These are phyloP conservation scores for Melanerpes aurifrons DNA, from an alignment of 2,113 vertebrate species.

Conservation along the genomic window DNA sequence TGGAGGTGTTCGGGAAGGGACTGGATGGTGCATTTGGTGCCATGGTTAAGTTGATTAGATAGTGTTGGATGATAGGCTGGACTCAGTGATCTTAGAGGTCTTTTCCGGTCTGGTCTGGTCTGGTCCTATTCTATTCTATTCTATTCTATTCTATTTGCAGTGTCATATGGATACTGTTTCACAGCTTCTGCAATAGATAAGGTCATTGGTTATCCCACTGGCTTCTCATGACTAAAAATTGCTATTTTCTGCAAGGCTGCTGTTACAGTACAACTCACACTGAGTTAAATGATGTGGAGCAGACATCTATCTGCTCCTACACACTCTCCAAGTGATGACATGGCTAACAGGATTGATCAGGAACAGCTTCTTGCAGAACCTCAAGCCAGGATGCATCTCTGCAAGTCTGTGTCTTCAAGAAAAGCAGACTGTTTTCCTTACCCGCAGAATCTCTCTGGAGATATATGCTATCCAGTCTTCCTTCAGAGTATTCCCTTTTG, in stretches of 20 bases:
- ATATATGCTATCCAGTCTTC: conserved; percentile 99
- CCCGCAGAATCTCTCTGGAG: conserved; percentile 94
- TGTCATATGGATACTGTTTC: background rate
- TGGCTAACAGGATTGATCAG: conserved; percentile 2
- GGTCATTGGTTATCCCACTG: background rate
- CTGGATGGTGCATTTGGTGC: too few relatives aligned
- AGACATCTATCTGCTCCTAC: conserved; percentile 16
- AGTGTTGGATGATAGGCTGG: too few relatives aligned
- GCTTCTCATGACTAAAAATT: background rate
- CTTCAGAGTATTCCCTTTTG: conserved; percentile 95
- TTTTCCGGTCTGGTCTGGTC: too few relatives aligned
- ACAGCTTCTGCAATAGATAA: background rate
- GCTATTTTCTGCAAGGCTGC: conserved; percentile 16
- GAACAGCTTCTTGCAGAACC: conserved; percentile 34
- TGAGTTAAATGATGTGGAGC: background rate
- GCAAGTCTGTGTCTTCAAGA: background rate
- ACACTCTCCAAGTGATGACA: background rate
- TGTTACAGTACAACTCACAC: background rate
- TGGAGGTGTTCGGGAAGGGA: too few relatives aligned
- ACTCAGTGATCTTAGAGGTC: too few relatives aligned
- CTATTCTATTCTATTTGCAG: too few relatives aligned
- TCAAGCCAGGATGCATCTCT: background rate
- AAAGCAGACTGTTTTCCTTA: conserved; percentile 67
- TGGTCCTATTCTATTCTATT: too few relatives aligned
- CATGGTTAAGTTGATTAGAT: too few relatives aligned